Evolutionary conservation across 2,888 invertebrate species (phyloP).

Genomic region (Chesias legatella): DNA sequence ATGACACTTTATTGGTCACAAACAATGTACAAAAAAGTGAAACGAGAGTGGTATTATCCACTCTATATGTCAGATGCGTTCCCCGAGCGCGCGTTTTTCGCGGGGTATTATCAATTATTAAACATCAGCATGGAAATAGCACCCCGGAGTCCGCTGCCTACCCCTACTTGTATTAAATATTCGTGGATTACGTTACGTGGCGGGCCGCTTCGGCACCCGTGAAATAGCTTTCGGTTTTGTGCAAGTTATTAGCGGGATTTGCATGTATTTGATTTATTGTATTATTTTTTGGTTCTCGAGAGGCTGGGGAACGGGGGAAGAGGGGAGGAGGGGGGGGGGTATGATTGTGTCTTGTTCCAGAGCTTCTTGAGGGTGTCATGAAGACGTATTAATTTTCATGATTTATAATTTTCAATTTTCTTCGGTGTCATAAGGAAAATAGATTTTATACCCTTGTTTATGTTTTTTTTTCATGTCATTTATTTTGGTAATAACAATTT

Average conservation of each 20-base stretch:
- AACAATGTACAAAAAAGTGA: background rate
- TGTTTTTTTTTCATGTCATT: too few species aligned
- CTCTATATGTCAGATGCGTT: conserved; percentile 44
- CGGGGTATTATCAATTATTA: conserved; percentile 81
- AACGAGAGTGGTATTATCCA: conserved; percentile 40
- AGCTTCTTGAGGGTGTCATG: conserved; percentile 15
- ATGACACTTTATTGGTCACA: too few species aligned
- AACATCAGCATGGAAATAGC: conserved; percentile 80
- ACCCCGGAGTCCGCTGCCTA: conserved; percentile 69
- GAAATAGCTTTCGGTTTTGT: conserved; percentile 79
- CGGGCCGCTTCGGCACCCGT: conserved; percentile 60
- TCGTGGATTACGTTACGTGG: conserved; percentile 60
- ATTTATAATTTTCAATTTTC: conserved; percentile 7
- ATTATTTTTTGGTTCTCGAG: conserved; percentile 43
- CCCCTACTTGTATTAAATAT: conserved; percentile 75
- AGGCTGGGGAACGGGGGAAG: too few species aligned
- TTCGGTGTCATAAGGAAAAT: background rate
- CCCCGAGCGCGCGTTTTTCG: conserved; percentile 71
- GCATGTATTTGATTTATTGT: conserved; percentile 79
- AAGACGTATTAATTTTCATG: conserved; percentile 14
- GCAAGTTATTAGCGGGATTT: conserved; percentile 79
- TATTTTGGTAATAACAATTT: too few species aligned
- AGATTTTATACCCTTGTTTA: too few species aligned
- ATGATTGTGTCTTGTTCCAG: conserved; percentile 38
- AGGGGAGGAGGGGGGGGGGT: too few species aligned